These are phyloP conservation scores for Metopia argyrocephala DNA, from an alignment of 2,888 invertebrate species.

Conservation along the genomic window DNA sequence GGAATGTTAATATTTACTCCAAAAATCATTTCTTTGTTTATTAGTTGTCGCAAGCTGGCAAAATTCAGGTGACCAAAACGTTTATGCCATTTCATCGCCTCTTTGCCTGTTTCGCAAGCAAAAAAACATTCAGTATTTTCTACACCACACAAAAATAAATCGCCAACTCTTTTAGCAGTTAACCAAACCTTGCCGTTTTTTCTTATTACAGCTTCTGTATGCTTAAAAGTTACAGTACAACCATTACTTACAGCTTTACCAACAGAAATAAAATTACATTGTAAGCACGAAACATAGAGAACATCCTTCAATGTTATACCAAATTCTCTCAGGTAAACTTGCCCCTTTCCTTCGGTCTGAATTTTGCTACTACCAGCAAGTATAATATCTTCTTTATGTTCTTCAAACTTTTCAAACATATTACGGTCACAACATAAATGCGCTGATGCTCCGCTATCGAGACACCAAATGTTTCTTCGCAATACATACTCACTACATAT, in stretches of 20 bases:
- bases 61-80: conserved; percentile 17
- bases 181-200: background rate
- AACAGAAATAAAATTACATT: conserved; percentile 15
- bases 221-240: background rate
- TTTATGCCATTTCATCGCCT: conserved; percentile 10
- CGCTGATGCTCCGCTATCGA: conserved; percentile 1
- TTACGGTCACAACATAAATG: too few species aligned
- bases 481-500: background rate
- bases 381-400: too few species aligned
- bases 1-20: too few species aligned
- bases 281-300: too few species aligned
- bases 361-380: too few species aligned
- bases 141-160: background rate
- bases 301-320: too few species aligned
- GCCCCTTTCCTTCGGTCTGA: too few species aligned
- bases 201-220: background rate
- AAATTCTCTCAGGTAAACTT: too few species aligned
- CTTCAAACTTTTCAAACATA: too few species aligned
- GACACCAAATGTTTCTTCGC: conserved; percentile 16
- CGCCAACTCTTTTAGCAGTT: background rate
- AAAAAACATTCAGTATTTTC: background rate
- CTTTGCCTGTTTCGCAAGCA: background rate
- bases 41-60: conserved; percentile 1
- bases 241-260: conserved; percentile 11
- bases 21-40: background rate